Evolutionary conservation across 2,797 vertebrate species (phyloP).

Genomic region (Sebastolobus alascanus): DNA sequence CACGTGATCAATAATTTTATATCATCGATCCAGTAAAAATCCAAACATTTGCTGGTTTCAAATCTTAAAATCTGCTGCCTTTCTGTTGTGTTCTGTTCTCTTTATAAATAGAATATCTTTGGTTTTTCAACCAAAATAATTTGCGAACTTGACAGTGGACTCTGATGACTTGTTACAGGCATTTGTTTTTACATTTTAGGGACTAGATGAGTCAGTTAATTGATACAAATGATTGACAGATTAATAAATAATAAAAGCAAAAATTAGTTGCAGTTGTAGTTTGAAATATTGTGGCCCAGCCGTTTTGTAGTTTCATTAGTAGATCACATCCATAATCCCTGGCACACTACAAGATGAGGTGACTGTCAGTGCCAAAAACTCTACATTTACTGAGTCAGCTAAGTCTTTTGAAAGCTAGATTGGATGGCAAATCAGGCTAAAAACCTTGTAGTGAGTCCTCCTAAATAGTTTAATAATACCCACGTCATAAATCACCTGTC

Average conservation of each 20-base stretch:
- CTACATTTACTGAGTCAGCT: neutral
- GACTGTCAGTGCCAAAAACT: neutral
- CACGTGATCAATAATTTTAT: neutral
- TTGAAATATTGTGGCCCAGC: neutral
- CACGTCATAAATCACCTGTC: neutral
- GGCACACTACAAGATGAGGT: neutral
- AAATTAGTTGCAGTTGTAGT: neutral
- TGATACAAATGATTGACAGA: constrained; percentile 1
- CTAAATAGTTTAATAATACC: neutral
- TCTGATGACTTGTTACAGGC: neutral
- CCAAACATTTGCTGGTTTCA: neutral
- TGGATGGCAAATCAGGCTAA: neutral
- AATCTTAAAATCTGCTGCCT: neutral
- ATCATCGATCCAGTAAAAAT: neutral
- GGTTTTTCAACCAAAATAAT: neutral
- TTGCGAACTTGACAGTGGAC: neutral
- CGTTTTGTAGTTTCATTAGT: neutral
- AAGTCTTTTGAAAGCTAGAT: neutral
- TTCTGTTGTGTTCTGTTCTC: neutral
- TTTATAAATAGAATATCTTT: neutral
- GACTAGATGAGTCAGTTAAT: neutral
- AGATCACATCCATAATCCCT: neutral
- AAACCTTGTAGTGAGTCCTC: neutral
- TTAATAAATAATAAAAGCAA: constrained; percentile 5
- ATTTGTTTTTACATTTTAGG: neutral